phyloP scores from a whole-genome alignment of 2,797 vertebrate genomes.

The Tinamus major region DNA sequence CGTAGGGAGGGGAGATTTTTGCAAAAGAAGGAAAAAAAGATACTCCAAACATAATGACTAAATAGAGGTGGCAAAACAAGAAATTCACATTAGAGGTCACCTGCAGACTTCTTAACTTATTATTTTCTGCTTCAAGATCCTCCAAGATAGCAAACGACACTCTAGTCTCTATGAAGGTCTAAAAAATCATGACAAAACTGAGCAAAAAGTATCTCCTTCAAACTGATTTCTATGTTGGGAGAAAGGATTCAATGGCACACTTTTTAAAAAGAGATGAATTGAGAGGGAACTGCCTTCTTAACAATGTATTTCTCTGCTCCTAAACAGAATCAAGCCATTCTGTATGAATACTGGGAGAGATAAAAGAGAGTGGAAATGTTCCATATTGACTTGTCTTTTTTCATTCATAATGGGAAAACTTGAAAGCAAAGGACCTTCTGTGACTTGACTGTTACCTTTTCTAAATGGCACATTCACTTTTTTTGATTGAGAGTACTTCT shows the following conservation, averaged over 20 bases:
- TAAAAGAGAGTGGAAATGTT: not conserved
- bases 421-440: not conserved
- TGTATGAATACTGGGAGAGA: not conserved
- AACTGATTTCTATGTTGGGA: not conserved
- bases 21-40: conserved; percentile 12
- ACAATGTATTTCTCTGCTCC: not conserved
- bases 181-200: not conserved
- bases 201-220: not conserved
- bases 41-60: not conserved
- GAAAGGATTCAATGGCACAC: not conserved
- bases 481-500: not conserved
- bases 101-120: not conserved
- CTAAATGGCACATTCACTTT: not conserved
- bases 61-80: not conserved
- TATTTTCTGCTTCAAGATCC: not conserved
- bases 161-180: not conserved
- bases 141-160: not conserved
- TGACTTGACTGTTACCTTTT: not conserved
- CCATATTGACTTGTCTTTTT: not conserved
- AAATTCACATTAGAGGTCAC: not conserved
- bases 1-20: not conserved
- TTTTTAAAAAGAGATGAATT: not conserved
- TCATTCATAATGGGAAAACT: not conserved
- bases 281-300: not conserved
- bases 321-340: not conserved